Conservation (phyloP, 2,797 vertebrate genomes). For the Myotis myotis region DNA sequence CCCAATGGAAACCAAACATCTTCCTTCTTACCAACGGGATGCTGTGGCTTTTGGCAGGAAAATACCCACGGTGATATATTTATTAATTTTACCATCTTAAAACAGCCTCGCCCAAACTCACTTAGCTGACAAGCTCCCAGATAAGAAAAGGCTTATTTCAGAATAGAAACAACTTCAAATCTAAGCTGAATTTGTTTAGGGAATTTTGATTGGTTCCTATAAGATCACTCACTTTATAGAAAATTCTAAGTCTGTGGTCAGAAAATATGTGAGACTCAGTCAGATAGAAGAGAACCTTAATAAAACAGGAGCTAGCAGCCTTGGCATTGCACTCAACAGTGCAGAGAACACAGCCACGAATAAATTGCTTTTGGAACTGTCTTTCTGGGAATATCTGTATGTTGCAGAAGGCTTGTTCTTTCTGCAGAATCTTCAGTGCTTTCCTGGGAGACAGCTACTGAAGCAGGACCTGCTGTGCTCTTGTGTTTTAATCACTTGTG, state of each 20-base stretch:
- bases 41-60: neutral
- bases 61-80: slow-evolving; percentile 35
- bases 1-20: slow-evolving; percentile 27
- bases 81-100: slow-evolving; percentile 25
- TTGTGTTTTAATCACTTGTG: neutral
- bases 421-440: neutral
- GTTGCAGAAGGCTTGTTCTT: slow-evolving; percentile 3
- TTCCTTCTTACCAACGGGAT: neutral
- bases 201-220: neutral
- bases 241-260: slow-evolving; percentile 33
- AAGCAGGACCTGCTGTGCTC: neutral
- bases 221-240: slow-evolving; percentile 45
- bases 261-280: slow-evolving; percentile 2
- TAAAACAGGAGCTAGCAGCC: neutral
- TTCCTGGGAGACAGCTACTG: slow-evolving; percentile 27
- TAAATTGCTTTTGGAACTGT: neutral
- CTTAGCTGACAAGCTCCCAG: slow-evolving; percentile 8
- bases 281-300: slow-evolving; percentile 18
- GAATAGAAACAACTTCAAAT: slow-evolving; percentile 37
- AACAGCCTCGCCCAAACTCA: neutral
- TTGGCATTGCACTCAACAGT: neutral
- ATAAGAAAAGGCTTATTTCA: slow-evolving; percentile 11
- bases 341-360: neutral
- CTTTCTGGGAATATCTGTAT: neutral
- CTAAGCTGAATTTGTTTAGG: slow-evolving; percentile 4